Conservation (phyloP, 2,888 invertebrate species). For the Phragmatobia fuliginosa region DNA sequence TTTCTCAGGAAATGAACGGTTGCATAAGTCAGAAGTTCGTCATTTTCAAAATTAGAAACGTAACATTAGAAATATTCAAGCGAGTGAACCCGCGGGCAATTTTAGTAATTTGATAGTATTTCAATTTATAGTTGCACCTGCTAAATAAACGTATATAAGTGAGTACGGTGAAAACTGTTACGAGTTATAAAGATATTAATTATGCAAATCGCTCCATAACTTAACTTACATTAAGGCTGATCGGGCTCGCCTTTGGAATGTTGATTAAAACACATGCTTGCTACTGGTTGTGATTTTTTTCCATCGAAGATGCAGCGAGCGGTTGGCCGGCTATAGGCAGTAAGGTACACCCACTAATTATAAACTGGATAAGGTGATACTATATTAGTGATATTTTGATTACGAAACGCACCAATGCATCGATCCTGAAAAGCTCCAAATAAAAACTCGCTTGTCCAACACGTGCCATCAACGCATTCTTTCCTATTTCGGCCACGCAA, state of each 20-base stretch:
- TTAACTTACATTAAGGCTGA: slow-evolving; percentile 37
- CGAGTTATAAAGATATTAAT: slow-evolving; percentile 39
- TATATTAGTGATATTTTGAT: no score
- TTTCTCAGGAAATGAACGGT: neutral
- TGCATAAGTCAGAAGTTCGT: neutral
- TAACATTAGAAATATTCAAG: neutral
- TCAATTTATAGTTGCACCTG: slow-evolving; percentile 4
- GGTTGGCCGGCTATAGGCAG: neutral
- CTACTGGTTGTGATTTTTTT: slow-evolving; percentile 14
- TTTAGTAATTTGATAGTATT: neutral
- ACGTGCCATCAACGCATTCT: no score
- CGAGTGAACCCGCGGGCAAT: neutral
- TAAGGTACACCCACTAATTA: neutral
- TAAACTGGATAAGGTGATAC: no score
- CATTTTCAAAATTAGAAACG: neutral
- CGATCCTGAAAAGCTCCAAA: no score
- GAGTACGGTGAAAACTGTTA: slow-evolving; percentile 31
- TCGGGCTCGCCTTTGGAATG: slow-evolving; percentile 36
- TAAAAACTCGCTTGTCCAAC: no score
- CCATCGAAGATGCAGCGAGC: neutral
- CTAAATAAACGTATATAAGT: neutral
- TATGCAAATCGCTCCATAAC: slow-evolving; percentile 40
- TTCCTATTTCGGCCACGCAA: no score
- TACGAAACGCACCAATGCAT: no score
- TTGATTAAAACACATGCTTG: slow-evolving; percentile 33